These are phyloP conservation scores for Diaperis boleti DNA, from an alignment of 2,888 invertebrate genomes.

Conservation along the genomic window DNA sequence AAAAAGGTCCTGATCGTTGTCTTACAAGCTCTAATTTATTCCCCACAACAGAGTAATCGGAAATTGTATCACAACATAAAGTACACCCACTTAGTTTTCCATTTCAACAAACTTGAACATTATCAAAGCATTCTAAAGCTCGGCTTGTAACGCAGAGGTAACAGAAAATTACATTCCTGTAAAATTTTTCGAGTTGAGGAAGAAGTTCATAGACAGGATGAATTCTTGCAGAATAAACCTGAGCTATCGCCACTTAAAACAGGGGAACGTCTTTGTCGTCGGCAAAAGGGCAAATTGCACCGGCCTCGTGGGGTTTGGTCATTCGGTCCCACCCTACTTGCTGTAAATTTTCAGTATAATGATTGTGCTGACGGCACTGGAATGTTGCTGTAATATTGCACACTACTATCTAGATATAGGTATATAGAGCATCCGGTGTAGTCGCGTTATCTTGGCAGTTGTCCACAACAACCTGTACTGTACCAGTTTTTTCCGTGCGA, in stretches of 20 bases:
- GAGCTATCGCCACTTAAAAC: too few relatives aligned
- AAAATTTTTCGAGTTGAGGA: constrained; percentile 23
- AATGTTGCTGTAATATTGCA: constrained; percentile 60
- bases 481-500: not conserved
- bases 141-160: constrained; percentile 24
- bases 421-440: constrained; percentile 45
- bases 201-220: constrained; percentile 27
- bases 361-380: constrained; percentile 60
- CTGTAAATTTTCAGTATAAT: constrained; percentile 64
- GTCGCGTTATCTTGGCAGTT: constrained; percentile 5
- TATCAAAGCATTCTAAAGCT: constrained; percentile 49
- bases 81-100: constrained; percentile 71
- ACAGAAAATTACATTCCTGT: constrained; percentile 31
- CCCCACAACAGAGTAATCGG: constrained; percentile 20
- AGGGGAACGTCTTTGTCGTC: constrained; percentile 6
- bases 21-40: not conserved
- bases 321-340: constrained; percentile 44
- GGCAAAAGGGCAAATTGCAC: constrained; percentile 11
- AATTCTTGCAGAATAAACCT: too few relatives aligned
- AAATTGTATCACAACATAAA: constrained; percentile 30
- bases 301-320: constrained; percentile 39
- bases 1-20: not conserved
- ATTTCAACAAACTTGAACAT: constrained; percentile 70
- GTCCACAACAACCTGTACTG: constrained; percentile 1
- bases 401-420: constrained; percentile 50